Evolutionary conservation across 2,888 invertebrate genomes (phyloP).

Genomic region (Zonitis immaculata): DNA sequence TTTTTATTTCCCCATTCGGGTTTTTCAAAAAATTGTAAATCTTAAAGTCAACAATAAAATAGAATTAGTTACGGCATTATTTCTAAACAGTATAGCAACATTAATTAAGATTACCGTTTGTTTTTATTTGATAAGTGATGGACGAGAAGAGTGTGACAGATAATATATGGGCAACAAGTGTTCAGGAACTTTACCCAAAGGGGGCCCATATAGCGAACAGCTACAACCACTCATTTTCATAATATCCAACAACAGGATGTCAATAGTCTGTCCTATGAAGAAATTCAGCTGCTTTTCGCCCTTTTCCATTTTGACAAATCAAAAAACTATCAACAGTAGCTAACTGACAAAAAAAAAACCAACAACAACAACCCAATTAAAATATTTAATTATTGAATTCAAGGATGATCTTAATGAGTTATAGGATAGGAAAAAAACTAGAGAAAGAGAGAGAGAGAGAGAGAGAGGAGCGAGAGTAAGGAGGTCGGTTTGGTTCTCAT

Average conservation of each 20-base stretch:
- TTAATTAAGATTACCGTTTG: too few species aligned
- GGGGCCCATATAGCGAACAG: conserved; percentile 3
- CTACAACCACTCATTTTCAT: background rate
- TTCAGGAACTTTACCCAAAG: conserved; percentile 11
- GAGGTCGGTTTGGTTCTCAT: background rate
- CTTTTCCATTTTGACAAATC: background rate
- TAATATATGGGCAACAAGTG: conserved; percentile 26
- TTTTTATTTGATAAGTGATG: background rate
- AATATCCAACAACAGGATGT: too few species aligned
- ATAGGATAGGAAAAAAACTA: too few species aligned
- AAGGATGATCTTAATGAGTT: too few species aligned
- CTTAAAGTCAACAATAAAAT: too few species aligned
- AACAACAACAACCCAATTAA: too few species aligned
- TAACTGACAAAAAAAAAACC: too few species aligned
- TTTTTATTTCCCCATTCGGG: too few species aligned
- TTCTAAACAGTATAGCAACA: background rate
- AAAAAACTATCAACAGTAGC: background rate
- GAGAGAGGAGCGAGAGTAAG: background rate
- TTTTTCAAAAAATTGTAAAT: too few species aligned
- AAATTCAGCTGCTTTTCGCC: background rate
- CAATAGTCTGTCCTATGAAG: background rate
- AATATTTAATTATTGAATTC: background rate
- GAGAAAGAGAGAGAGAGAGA: too few species aligned
- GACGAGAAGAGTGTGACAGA: background rate
- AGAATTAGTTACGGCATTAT: background rate